Percentiles rank a stretch among this genome's conserved stretches.
Conservation (phyloP, 2,797 vertebrate genomes). For the Paguma larvata region DNA sequence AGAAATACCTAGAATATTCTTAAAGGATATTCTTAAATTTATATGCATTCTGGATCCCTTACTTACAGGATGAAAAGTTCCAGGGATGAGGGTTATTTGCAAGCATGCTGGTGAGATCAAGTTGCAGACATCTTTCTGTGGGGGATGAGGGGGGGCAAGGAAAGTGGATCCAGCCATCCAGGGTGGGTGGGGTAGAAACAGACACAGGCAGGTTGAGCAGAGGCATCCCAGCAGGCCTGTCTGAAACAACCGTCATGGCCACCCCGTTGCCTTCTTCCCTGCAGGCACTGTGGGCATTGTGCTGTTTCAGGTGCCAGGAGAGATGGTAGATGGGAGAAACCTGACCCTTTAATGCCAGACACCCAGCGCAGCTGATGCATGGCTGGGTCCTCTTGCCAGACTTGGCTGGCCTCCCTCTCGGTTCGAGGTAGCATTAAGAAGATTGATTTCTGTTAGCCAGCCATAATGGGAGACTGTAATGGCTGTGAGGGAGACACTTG, state of each 20-base stretch:
- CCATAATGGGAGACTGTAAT: conserved; percentile 62
- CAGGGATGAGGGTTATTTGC: background rate
- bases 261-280: background rate
- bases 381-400: conserved; percentile 68
- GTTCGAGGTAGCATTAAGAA: conserved; percentile 66
- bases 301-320: conserved; percentile 51
- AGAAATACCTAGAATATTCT: conserved; percentile 26
- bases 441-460: conserved; percentile 79
- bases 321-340: conserved; percentile 72
- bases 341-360: conserved; percentile 73
- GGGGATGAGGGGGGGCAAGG: background rate
- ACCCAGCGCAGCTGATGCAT: conserved; percentile 47
- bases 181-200: background rate
- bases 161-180: background rate
- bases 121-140: background rate
- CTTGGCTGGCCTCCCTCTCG: conserved; percentile 71
- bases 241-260: conserved; percentile 16
- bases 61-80: background rate
- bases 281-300: conserved; percentile 29
- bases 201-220: background rate
- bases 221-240: background rate
- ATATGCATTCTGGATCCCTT: background rate
- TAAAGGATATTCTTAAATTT: background rate
- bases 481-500: conserved; percentile 69
- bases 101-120: background rate